phyloP scores from a whole-genome alignment of 2,113 vertebrate species.

The Malurus alboscapulatus region DNA sequence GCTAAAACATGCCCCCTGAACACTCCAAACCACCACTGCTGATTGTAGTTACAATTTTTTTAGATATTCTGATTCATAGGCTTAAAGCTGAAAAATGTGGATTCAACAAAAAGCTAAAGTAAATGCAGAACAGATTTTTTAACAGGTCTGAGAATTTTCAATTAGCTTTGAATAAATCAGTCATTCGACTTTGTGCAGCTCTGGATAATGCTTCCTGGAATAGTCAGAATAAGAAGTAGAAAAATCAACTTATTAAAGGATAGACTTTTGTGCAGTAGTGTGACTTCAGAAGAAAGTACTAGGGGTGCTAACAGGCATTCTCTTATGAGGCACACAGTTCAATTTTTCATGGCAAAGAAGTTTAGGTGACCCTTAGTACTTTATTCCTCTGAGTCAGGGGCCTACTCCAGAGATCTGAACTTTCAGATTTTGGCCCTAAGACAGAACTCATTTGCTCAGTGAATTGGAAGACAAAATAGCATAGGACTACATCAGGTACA shows the following conservation, averaged over 20 bases:
- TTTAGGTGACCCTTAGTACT: neutral
- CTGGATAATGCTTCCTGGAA: neutral
- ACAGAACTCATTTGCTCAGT: slow-evolving; percentile 11
- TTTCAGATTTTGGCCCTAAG: slow-evolving; percentile 22
- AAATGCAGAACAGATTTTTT: neutral
- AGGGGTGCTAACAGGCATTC: neutral
- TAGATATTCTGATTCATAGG: neutral
- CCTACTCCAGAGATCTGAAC: neutral
- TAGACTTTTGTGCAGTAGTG: neutral
- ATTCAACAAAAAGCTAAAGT: neutral
- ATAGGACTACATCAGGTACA: neutral
- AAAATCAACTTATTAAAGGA: neutral
- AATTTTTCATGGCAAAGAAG: slow-evolving; percentile 24
- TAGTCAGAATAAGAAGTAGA: neutral
- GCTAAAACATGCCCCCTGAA: neutral
- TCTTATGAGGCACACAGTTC: neutral
- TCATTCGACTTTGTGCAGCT: neutral
- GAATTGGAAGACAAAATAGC: slow-evolving; percentile 1
- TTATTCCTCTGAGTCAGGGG: neutral
- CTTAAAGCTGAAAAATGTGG: neutral
- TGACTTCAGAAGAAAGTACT: slow-evolving; percentile 10
- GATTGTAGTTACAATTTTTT: neutral
- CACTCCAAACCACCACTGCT: neutral
- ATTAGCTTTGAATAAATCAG: neutral
- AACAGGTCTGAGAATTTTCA: slow-evolving; percentile 12